These are phyloP conservation scores for Drosophila varians DNA, from an alignment of 1,140 invertebrate species.

Conservation along the genomic window DNA sequence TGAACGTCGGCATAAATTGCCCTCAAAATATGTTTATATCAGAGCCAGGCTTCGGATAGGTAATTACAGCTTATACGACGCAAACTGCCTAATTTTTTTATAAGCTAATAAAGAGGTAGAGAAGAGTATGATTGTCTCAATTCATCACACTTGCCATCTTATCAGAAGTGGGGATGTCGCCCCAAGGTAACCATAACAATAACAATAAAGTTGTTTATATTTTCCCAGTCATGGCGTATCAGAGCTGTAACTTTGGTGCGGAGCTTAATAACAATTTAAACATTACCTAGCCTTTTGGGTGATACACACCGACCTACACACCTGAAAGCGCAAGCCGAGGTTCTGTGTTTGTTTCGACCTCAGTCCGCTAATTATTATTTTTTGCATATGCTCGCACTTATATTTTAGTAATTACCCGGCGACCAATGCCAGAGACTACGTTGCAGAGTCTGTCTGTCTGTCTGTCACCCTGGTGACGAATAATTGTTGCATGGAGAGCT, in stretches of 20 bases:
- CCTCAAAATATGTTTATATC: slow-evolving; percentile 23
- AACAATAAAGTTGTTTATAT: slow-evolving; percentile 14
- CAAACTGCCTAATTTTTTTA: not conserved
- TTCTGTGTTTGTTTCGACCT: slow-evolving; percentile 43
- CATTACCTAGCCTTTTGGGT: slow-evolving; percentile 17
- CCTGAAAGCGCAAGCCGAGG: slow-evolving; percentile 1
- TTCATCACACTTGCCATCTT: slow-evolving; percentile 11
- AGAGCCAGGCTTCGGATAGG: slow-evolving; percentile 6
- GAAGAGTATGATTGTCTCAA: slow-evolving; percentile 16
- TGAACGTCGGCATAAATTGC: slow-evolving; percentile 21
- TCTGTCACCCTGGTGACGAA: not conserved
- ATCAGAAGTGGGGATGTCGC: slow-evolving; percentile 5
- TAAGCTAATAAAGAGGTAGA: slow-evolving; percentile 4
- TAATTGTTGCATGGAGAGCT: slow-evolving; percentile 32
- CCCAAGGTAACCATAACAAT: slow-evolving; percentile 4
- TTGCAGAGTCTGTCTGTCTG: not conserved
- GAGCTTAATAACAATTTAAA: slow-evolving; percentile 9
- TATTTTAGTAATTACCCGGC: slow-evolving; percentile 23
- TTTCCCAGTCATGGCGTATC: slow-evolving; percentile 9
- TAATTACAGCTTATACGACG: slow-evolving; percentile 10
- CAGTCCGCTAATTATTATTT: slow-evolving; percentile 43
- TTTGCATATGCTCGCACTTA: slow-evolving; percentile 27
- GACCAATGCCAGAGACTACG: slow-evolving; percentile 10
- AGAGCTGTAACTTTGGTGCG: slow-evolving; percentile 7
- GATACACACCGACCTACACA: slow-evolving; percentile 26